A percentile compares a stretch with the other conserved stretches of the same genome.
Conservation (phyloP, 2,113 vertebrate species). For the Mirounga angustirostris region DNA sequence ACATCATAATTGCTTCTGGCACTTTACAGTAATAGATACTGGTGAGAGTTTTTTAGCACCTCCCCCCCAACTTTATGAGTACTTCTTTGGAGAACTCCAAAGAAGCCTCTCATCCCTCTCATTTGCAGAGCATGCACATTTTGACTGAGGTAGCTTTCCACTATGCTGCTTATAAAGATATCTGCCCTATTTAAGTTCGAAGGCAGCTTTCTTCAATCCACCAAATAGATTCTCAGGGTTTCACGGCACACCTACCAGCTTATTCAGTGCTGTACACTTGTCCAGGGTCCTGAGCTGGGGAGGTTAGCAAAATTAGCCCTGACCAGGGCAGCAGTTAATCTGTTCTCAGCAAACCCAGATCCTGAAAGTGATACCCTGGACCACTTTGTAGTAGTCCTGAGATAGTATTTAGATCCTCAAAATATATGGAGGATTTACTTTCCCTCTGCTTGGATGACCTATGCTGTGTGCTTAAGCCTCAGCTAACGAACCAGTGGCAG, state of each 20-base stretch:
- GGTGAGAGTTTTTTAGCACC: constrained; percentile 55
- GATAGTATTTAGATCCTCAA: neutral
- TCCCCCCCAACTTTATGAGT: neutral
- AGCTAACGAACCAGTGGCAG: neutral
- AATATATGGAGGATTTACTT: neutral
- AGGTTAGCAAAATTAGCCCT: neutral
- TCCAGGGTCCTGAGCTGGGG: constrained; percentile 2
- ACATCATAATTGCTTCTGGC: constrained; percentile 82
- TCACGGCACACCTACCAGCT: neutral
- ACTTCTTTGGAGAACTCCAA: constrained; percentile 59
- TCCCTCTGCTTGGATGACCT: constrained; percentile 30
- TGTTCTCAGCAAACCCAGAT: constrained; percentile 49
- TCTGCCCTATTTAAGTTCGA: constrained; percentile 63
- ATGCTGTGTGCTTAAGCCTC: constrained; percentile 2
- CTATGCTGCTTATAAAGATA: constrained; percentile 57
- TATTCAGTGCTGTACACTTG: neutral
- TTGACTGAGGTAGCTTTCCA: constrained; percentile 46
- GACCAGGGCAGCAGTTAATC: neutral
- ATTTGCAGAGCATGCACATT: constrained; percentile 63
- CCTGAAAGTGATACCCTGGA: neutral
- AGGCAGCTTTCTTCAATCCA: constrained; percentile 42
- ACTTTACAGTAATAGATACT: constrained; percentile 78
- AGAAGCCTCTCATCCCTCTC: constrained; percentile 65
- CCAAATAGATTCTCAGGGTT: neutral
- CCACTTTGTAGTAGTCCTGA: neutral